Conservation (phyloP, 1,140 invertebrate genomes). For the Mylabris phalerata region DNA sequence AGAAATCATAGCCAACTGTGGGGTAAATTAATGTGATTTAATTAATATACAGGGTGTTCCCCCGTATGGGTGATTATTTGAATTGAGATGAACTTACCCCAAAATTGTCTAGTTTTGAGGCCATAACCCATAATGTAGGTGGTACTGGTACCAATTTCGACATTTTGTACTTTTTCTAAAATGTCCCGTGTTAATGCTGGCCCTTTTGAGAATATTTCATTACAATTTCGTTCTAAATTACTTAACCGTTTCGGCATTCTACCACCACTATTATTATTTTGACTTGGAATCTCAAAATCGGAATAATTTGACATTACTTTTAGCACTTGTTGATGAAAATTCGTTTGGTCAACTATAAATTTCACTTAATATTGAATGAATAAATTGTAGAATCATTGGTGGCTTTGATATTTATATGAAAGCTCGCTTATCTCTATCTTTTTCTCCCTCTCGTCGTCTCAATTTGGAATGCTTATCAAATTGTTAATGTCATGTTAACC, state of each 20-base stretch:
- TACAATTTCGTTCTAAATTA: conserved; percentile 23
- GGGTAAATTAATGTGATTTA: no score
- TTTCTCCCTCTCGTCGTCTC: no score
- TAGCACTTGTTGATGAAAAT: no score
- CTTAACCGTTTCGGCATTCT: not conserved
- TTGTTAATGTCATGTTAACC: no score
- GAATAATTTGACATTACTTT: no score
- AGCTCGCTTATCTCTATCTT: no score
- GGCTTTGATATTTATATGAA: no score
- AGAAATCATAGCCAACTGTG: no score
- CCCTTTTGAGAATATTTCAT: conserved; percentile 28
- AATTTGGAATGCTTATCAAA: no score
- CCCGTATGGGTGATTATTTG: not conserved
- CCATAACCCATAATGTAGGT: conserved; percentile 27
- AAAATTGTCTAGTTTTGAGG: conserved; percentile 24
- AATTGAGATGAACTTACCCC: conserved; percentile 19
- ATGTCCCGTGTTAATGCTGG: conserved; percentile 29
- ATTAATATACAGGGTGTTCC: not conserved
- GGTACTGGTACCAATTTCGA: not conserved
- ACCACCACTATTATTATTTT: not conserved
- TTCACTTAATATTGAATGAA: no score
- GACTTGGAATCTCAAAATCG: not conserved
- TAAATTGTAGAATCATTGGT: no score
- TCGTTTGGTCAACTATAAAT: no score
- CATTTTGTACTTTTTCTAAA: conserved; percentile 29